phyloP scores from a whole-genome alignment of 2,888 invertebrate genomes.

The Taphrorychus bicolor region DNA sequence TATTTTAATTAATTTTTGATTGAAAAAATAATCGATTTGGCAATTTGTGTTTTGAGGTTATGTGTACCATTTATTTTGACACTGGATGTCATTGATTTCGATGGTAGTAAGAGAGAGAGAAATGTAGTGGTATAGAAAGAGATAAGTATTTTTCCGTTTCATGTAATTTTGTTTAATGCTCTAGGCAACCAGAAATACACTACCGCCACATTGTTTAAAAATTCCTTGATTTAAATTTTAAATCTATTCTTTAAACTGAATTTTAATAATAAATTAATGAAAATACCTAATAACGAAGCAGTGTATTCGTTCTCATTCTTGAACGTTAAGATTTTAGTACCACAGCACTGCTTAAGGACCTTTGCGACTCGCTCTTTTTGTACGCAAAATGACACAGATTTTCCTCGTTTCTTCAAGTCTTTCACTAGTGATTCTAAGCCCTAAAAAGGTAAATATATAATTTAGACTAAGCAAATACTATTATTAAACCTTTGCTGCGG shows the following conservation, averaged over 20 bases:
- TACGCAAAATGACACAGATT: constrained; percentile 47
- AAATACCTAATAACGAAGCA: constrained; percentile 41
- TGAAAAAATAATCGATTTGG: neutral
- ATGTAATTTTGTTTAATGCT: too few species aligned
- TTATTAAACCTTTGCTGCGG: constrained; percentile 74
- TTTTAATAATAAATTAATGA: too few species aligned
- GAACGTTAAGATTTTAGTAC: constrained; percentile 33
- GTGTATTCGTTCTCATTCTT: constrained; percentile 42
- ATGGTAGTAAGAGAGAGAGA: too few species aligned
- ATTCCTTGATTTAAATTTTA: too few species aligned
- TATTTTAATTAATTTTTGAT: neutral
- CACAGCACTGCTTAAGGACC: constrained; percentile 37
- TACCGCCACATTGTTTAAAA: too few species aligned
- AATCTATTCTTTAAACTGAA: too few species aligned
- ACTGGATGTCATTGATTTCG: too few species aligned
- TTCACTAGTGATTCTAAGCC: constrained; percentile 49
- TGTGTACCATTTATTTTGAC: constrained; percentile 1
- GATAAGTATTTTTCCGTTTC: too few species aligned
- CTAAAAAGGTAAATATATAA: constrained; percentile 42
- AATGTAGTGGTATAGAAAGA: too few species aligned
- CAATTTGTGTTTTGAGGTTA: constrained; percentile 6
- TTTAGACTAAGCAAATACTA: neutral
- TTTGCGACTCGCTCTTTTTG: constrained; percentile 40
- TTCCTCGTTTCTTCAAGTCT: constrained; percentile 49
- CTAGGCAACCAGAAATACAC: too few species aligned